These are phyloP conservation scores for Alosa alosa DNA, from an alignment of 2,113 vertebrate genomes.

Conservation along the genomic window DNA sequence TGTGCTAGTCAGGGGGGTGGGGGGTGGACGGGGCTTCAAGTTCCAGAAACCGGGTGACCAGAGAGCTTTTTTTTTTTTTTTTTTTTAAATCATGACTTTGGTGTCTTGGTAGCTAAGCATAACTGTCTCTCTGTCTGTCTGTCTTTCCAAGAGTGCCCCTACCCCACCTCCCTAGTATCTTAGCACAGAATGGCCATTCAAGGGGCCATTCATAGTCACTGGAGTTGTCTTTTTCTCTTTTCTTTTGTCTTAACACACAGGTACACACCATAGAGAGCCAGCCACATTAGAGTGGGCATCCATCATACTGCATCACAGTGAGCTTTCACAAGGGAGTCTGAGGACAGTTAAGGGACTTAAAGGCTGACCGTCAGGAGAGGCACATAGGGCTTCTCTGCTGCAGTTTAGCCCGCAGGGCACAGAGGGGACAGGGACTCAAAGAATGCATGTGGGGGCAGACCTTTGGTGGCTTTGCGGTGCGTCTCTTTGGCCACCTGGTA, in stretches of 20 bases:
- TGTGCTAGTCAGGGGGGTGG: conserved; percentile 40
- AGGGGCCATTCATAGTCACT: background rate
- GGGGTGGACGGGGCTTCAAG: conserved; percentile 32
- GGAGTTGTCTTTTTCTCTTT: background rate
- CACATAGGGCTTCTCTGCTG: conserved; percentile 40
- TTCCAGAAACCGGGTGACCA: background rate
- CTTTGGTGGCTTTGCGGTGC: conserved; percentile 97
- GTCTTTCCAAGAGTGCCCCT: conserved; percentile 10
- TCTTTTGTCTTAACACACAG: conserved; percentile 19
- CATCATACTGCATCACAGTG: background rate
- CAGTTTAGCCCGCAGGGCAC: conserved; percentile 52
- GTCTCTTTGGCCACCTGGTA: conserved; percentile 87
- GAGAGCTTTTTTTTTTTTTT: background rate
- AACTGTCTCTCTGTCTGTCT: conserved; percentile 42
- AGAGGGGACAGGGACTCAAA: conserved; percentile 51
- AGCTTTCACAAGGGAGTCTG: background rate
- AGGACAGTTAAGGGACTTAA: background rate
- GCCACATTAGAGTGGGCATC: background rate
- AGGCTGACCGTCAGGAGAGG: background rate
- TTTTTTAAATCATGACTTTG: conserved; percentile 9
- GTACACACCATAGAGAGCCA: background rate
- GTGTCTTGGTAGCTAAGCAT: conserved; percentile 9
- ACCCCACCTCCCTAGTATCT: conserved; percentile 57
- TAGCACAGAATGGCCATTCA: conserved; percentile 68
- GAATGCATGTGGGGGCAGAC: conserved; percentile 67